Conservation (phyloP, 2,113 vertebrate genomes). For the Eretmochelys imbricata region DNA sequence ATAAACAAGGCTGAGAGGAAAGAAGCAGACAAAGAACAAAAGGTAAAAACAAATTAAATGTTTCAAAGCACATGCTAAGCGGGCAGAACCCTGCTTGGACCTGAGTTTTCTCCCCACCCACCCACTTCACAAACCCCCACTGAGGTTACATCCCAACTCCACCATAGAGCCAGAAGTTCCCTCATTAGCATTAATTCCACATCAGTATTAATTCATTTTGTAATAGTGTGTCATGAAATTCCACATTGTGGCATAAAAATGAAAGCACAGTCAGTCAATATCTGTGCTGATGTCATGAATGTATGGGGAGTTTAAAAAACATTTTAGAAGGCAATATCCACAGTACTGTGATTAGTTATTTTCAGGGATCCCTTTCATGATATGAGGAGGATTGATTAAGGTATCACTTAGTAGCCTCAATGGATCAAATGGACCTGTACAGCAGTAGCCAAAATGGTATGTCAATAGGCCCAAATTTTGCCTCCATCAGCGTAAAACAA, state of each 20-base stretch:
- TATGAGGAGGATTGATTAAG: constrained; percentile 46
- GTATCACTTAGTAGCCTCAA: not conserved
- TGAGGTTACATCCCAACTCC: not conserved
- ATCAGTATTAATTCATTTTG: not conserved
- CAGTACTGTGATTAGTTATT: not conserved
- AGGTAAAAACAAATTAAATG: not conserved
- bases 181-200: not conserved
- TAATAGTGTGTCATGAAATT: constrained; percentile 25
- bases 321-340: constrained; percentile 6
- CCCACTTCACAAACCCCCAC: not conserved
- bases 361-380: constrained; percentile 50
- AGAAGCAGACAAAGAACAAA: not conserved
- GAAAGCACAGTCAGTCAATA: constrained; percentile 22
- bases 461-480: not conserved
- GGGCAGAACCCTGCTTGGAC: constrained; percentile 44
- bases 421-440: constrained; percentile 15
- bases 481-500: not conserved
- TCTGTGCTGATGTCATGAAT: not conserved
- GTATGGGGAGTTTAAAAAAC: not conserved
- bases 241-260: not conserved
- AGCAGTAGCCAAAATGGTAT: not conserved
- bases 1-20: constrained; percentile 1
- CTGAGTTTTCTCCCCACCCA: constrained; percentile 40
- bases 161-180: constrained; percentile 20
- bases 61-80: constrained; percentile 39